Conservation (phyloP, 92 coral and sea anemone genomes). For the Bergia sp. region DNA sequence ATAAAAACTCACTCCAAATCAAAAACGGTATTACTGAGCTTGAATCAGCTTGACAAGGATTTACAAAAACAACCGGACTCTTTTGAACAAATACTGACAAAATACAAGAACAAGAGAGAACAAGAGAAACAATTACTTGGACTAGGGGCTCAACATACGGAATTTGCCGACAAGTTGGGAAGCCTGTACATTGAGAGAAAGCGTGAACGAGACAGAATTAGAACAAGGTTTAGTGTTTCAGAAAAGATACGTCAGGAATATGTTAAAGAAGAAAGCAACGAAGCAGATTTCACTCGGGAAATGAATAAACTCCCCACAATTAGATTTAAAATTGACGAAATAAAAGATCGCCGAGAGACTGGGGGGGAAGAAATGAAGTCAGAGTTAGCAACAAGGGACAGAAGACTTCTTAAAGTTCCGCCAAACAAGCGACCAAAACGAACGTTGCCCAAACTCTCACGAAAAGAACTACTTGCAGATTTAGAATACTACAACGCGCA, state of each 20-base stretch:
- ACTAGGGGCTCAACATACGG: slow-evolving; percentile 38
- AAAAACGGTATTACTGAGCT: not conserved
- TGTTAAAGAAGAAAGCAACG: not conserved
- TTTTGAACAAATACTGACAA: slow-evolving; percentile 66
- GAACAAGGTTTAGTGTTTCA: not conserved
- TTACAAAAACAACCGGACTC: slow-evolving; percentile 57
- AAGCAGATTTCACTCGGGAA: not conserved
- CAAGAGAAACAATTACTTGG: slow-evolving; percentile 60
- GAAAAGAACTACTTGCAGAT: slow-evolving; percentile 37
- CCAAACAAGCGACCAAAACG: slow-evolving; percentile 15
- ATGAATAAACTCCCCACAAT: slow-evolving; percentile 6
- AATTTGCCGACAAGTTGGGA: slow-evolving; percentile 73
- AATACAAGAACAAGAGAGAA: slow-evolving; percentile 66
- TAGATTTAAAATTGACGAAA: slow-evolving; percentile 13
- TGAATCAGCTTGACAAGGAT: slow-evolving; percentile 42
- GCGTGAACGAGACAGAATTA: slow-evolving; percentile 46
- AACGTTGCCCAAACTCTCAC: slow-evolving; percentile 35
- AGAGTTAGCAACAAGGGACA: not conserved
- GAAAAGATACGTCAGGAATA: not conserved
- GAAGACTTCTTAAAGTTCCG: slow-evolving; percentile 4
- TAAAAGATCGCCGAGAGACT: not conserved
- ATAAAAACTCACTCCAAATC: not conserved
- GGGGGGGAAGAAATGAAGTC: not conserved
- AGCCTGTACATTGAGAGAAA: slow-evolving; percentile 63
- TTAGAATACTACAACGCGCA: slow-evolving; percentile 7